Conservation (phyloP, 2,113 vertebrate species). For the Narcine bancroftii region DNA sequence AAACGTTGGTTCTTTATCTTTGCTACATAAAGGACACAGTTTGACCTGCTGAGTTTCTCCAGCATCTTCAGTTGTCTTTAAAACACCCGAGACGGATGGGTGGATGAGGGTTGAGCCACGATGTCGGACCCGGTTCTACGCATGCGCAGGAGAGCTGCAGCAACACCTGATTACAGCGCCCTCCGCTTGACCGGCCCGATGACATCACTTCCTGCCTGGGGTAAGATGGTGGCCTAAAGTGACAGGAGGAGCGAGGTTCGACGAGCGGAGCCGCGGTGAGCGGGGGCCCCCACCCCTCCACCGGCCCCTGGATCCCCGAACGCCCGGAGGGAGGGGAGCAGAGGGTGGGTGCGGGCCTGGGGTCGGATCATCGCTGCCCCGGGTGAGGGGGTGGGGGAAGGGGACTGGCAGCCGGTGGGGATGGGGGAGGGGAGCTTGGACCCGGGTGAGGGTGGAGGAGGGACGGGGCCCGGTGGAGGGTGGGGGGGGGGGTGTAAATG, state of each 20-base stretch:
- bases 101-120: too few relatives aligned
- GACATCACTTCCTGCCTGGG: background rate
- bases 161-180: too few relatives aligned
- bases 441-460: accelerated
- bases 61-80: too few relatives aligned
- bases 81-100: too few relatives aligned
- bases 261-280: background rate
- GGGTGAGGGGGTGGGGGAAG: background rate
- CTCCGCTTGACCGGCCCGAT: background rate
- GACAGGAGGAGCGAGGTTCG: background rate
- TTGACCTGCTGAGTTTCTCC: too few relatives aligned
- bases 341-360: background rate
- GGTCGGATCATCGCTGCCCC: background rate
- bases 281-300: background rate
- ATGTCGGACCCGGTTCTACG: too few relatives aligned
- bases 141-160: too few relatives aligned
- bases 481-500: background rate
- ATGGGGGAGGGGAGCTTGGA: background rate
- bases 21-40: too few relatives aligned
- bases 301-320: background rate
- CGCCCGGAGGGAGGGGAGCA: background rate
- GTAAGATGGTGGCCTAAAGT: background rate
- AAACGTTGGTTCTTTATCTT: too few relatives aligned
- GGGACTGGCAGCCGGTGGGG: too few relatives aligned
- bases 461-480: background rate